Percentiles rank a stretch among this genome's conserved stretches.
Conservation (phyloP, 1,140 invertebrate species). For the Coenobita brevimanus region DNA sequence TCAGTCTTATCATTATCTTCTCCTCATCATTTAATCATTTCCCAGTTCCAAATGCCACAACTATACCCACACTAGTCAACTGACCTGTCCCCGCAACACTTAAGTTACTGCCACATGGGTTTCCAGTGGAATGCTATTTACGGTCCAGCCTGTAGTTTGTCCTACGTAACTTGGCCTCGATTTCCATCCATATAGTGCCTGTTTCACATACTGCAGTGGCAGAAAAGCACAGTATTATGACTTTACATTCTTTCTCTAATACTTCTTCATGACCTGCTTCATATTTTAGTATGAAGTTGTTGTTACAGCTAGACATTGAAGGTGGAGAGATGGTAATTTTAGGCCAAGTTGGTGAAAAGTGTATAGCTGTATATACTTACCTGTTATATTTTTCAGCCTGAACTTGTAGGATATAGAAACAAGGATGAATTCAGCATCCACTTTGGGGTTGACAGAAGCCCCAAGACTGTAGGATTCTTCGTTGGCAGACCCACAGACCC, state of each 20-base stretch:
- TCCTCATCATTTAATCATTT: background rate
- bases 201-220: background rate
- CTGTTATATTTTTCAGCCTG: conserved; percentile 72
- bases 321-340: too few relatives aligned
- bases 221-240: background rate
- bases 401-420: conserved; percentile 74
- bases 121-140: too few relatives aligned
- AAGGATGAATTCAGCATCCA: conserved; percentile 75
- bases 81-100: background rate
- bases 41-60: background rate
- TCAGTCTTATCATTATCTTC: background rate
- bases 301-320: too few relatives aligned
- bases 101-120: too few relatives aligned
- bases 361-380: background rate
- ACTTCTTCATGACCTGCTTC: too few relatives aligned
- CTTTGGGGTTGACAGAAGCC: conserved; percentile 74
- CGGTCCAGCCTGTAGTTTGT: too few relatives aligned
- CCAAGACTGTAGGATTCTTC: conserved; percentile 75
- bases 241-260: too few relatives aligned
- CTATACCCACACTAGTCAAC: background rate
- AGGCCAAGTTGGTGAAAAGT: too few relatives aligned
- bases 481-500: conserved; percentile 71
- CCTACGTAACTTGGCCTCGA: too few relatives aligned
- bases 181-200: too few relatives aligned
- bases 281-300: too few relatives aligned